Conservation (phyloP, 2,113 vertebrate species). For the Gila orcuttii region DNA sequence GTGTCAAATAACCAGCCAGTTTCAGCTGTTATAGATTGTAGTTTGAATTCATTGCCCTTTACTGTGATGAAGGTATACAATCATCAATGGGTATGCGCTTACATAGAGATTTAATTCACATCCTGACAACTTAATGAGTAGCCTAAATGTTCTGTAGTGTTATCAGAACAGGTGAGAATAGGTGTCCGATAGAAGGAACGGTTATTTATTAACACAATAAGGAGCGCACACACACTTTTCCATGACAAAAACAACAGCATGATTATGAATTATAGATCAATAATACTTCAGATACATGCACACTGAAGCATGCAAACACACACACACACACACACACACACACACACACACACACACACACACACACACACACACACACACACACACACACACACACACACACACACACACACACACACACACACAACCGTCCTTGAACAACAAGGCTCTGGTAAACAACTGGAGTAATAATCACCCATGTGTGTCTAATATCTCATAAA, state of each 20-base stretch:
- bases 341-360: background rate
- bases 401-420: background rate
- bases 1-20: background rate
- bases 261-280: background rate
- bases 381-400: background rate
- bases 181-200: background rate
- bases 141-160: background rate
- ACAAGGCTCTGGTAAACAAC: constrained; percentile 11
- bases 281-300: constrained; percentile 1
- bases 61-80: background rate
- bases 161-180: background rate
- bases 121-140: background rate
- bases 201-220: background rate
- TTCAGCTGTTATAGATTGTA: background rate
- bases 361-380: background rate
- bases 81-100: background rate
- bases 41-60: background rate
- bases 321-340: background rate
- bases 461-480: background rate
- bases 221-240: background rate
- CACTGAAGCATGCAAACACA: background rate
- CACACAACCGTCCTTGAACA: background rate
- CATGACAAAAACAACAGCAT: background rate
- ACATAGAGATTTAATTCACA: constrained; percentile 8
- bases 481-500: background rate